Evolutionary conservation across 1,140 invertebrate genomes (phyloP), one percentile per base, ranked within the genome.

Genomic region (Zaprionus ghesquierei): DNA sequence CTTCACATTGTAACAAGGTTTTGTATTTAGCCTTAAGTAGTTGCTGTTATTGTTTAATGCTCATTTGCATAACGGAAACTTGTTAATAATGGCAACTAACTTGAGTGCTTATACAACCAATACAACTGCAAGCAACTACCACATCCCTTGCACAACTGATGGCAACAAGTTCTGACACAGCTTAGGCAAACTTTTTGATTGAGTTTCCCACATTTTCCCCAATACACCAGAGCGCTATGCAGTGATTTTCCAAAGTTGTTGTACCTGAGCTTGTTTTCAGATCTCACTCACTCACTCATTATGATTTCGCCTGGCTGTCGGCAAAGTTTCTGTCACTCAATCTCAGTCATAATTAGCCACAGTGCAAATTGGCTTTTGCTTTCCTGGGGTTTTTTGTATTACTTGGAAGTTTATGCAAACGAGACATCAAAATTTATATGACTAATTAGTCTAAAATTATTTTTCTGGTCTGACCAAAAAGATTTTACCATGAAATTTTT

Each of bases 51-150:
- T 69, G 33, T 54, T 54, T 49, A 35, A 31, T 15, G 51, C 74
- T 81, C 63, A 86, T 86, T 86, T 86, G 78, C 81, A 86, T 86
- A 87, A 62, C 56, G 75, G 72, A 78, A 84, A 87, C 75, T 86
- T 86, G 82, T 78, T 79, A 84, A 84, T 82, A 84, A 82, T 71
- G 79, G 64, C 68, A 77, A 44, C 59, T 49, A 46, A 70, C 75
- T 68, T 78, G 75, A 44, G 25, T 63, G 59, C 22, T 64, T 63
- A 70, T 35, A 50, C 23, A 68, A 33, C 53, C 27, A 20, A 54
- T 18, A 29, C 10, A 56, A 15, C 35, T 41, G 35, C 12, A 58
- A 58, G 8, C 15, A 20, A 56, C 18, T 56, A 20, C 44, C 50
- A 20, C 23, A 31, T 0, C 35, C 22, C 0, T 15, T n/a, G 50